These are phyloP conservation scores for Ophion ventricosus DNA, from an alignment of 2,888 invertebrate species.

Conservation along the genomic window DNA sequence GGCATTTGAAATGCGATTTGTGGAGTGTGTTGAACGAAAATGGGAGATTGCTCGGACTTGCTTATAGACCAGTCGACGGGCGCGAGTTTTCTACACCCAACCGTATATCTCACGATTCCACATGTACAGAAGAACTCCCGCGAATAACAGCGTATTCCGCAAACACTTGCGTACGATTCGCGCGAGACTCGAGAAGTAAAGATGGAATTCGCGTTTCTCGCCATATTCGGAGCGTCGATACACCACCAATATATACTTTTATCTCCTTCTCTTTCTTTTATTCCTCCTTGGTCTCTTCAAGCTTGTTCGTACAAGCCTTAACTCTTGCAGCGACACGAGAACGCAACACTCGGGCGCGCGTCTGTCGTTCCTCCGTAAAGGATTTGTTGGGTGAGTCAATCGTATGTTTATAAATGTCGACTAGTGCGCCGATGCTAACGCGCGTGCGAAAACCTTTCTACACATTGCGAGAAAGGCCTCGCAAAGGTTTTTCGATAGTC, in stretches of 20 bases:
- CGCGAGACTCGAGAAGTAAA: slow-evolving; percentile 68
- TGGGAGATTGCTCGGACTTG: background rate
- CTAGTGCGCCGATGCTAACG: slow-evolving; percentile 31
- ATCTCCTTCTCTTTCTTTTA: slow-evolving; percentile 32
- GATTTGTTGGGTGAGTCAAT: slow-evolving; percentile 63
- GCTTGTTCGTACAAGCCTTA: slow-evolving; percentile 70
- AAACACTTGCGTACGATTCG: slow-evolving; percentile 37
- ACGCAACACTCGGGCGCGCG: slow-evolving; percentile 46
- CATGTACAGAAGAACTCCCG: background rate
- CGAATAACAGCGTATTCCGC: slow-evolving; percentile 36
- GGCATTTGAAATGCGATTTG: background rate
- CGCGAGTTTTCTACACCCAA: slow-evolving; percentile 5
- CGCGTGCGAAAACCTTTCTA: slow-evolving; percentile 33
- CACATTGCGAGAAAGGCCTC: slow-evolving; percentile 13
- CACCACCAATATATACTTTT: slow-evolving; percentile 50
- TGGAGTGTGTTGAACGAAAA: background rate
- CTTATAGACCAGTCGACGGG: background rate
- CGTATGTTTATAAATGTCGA: slow-evolving; percentile 63
- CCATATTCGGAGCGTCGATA: slow-evolving; percentile 78
- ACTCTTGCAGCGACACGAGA: slow-evolving; percentile 70
- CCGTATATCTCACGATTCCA: slow-evolving; percentile 24
- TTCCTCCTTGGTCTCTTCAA: slow-evolving; percentile 44
- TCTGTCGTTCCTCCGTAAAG: slow-evolving; percentile 50
- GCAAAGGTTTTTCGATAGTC: slow-evolving; percentile 52
- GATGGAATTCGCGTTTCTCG: slow-evolving; percentile 79